Evolutionary conservation across 92 coral and sea anemone genomes (phyloP).

Genomic region (Porites lobata): DNA sequence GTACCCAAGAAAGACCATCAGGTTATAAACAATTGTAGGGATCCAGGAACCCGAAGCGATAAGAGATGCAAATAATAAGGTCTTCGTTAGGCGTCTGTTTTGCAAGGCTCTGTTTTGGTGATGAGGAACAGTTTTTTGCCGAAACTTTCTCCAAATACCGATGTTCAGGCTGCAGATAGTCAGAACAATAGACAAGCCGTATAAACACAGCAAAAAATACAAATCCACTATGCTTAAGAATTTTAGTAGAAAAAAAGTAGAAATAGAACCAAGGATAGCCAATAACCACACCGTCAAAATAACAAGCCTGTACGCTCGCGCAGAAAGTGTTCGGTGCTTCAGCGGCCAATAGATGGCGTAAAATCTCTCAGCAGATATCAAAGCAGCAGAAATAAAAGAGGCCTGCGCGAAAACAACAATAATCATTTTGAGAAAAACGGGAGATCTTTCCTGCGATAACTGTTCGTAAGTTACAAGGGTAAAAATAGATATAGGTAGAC

Average conservation of each 20-base stretch:
- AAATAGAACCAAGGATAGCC: background rate
- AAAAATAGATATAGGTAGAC: too few species aligned
- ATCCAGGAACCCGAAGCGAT: background rate
- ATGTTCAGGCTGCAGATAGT: background rate
- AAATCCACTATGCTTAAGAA: background rate
- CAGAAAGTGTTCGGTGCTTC: background rate
- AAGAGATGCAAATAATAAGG: background rate
- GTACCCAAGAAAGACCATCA: background rate
- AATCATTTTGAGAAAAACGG: too few species aligned
- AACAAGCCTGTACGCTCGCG: background rate
- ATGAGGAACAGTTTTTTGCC: background rate
- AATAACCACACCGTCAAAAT: background rate
- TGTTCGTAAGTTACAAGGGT: too few species aligned
- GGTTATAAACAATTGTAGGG: background rate
- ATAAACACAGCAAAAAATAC: background rate
- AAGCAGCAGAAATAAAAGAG: too few species aligned
- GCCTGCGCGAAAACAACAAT: too few species aligned
- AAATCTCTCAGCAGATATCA: too few species aligned
- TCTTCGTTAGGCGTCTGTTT: conserved; percentile 21
- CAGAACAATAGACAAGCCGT: background rate
- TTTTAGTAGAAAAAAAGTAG: background rate
- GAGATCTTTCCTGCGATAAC: too few species aligned
- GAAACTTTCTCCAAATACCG: conserved; percentile 22
- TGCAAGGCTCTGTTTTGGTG: background rate
- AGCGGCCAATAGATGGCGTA: too few species aligned